These are phyloP conservation scores for Muscicapa comitata DNA, from an alignment of 2,797 vertebrate genomes.

Conservation along the genomic window DNA sequence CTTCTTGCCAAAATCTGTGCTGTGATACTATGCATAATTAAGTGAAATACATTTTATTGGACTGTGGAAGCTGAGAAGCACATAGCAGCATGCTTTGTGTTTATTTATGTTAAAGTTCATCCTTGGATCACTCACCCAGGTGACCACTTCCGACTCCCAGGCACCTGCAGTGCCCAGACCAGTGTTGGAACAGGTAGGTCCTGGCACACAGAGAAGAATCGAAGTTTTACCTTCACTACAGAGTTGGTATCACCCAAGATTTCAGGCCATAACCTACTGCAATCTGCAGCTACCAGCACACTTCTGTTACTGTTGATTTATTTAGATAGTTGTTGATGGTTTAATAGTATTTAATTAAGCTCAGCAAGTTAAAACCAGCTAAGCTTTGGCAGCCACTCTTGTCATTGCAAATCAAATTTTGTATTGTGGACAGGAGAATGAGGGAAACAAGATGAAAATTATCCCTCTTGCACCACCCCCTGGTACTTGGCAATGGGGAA, in stretches of 20 bases:
- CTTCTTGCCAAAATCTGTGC: not conserved
- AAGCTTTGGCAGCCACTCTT: not conserved
- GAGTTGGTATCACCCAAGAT: not conserved
- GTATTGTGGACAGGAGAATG: not conserved
- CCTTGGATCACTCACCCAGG: not conserved
- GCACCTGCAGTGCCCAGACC: accelerated
- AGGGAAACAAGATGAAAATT: not conserved
- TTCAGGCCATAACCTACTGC: not conserved
- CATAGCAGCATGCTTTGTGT: accelerated
- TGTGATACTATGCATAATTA: not conserved
- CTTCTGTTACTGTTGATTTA: not conserved
- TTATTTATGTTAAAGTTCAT: not conserved
- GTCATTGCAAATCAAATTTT: not conserved
- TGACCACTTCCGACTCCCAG: not conserved
- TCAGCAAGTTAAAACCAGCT: not conserved
- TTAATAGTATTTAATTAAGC: not conserved
- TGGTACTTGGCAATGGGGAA: not conserved
- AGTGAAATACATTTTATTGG: not conserved
- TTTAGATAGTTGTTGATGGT: not conserved
- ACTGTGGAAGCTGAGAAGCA: not conserved
- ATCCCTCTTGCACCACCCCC: not conserved
- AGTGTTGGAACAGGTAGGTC: not conserved
- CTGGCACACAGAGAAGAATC: not conserved
- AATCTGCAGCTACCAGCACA: not conserved
- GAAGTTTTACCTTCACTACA: not conserved